Evolutionary conservation across 2,888 invertebrate genomes (phyloP).

Genomic region (Lasioglossum marginatum): DNA sequence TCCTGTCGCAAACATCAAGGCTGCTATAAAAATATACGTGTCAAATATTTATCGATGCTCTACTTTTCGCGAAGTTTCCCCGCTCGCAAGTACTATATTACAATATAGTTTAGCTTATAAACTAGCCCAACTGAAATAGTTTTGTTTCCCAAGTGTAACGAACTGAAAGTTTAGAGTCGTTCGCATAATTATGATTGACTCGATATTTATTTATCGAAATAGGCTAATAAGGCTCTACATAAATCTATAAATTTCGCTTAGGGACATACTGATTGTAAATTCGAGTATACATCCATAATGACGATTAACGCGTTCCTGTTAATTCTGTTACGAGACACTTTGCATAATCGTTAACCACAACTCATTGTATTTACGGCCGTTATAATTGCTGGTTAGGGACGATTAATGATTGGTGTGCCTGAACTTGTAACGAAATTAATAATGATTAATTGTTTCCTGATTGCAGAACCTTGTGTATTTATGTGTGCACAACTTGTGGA

Average conservation of each 20-base stretch:
- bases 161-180: neutral
- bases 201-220: no score
- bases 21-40: neutral
- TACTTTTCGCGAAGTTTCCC: neutral
- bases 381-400: no score
- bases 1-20: neutral
- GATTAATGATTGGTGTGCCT: no score
- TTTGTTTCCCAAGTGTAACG: neutral
- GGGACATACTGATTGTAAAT: neutral
- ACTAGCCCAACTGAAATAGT: neutral
- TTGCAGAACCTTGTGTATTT: no score
- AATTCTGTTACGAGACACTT: neutral
- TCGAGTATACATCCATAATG: neutral
- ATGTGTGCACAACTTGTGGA: no score
- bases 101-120: neutral
- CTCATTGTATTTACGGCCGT: neutral
- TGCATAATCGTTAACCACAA: neutral
- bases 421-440: no score
- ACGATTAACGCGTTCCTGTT: neutral
- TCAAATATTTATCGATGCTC: neutral
- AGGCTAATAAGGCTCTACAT: no score
- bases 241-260: no score
- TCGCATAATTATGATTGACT: neutral
- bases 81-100: neutral
- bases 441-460: no score